phyloP scores from a whole-genome alignment of 1,140 invertebrate genomes.

The Chymomyza costata region DNA sequence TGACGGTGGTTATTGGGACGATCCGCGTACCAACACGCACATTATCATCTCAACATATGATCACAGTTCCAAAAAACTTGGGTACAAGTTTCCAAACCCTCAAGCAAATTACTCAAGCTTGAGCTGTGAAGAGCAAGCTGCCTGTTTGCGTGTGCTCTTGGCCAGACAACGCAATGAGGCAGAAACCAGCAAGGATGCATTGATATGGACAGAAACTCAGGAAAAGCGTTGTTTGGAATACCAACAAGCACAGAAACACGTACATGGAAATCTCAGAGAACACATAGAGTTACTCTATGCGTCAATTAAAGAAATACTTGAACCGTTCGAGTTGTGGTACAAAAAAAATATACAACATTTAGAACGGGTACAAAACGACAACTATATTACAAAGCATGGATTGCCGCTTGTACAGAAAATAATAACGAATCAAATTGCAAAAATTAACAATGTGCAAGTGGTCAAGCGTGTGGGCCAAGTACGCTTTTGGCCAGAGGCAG shows the following conservation, averaged over 20 bases:
- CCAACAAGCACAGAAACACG: constrained; percentile 35
- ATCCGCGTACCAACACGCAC: constrained; percentile 39
- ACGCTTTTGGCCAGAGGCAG: constrained; percentile 22
- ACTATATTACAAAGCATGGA: constrained; percentile 34
- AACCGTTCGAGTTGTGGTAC: constrained; percentile 32
- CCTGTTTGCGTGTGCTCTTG: constrained; percentile 42
- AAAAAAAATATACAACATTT: constrained; percentile 6
- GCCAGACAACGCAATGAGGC: constrained; percentile 21
- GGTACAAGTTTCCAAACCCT: constrained; percentile 29
- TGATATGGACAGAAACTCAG: constrained; percentile 32
- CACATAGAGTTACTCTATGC: constrained; percentile 29
- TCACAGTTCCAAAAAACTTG: background rate
- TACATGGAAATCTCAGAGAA: constrained; percentile 21
- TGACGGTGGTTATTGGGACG: constrained; percentile 1
- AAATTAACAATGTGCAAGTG: constrained; percentile 33
- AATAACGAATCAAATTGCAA: constrained; percentile 25
- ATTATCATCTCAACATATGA: constrained; percentile 17
- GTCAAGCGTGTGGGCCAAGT: constrained; percentile 22
- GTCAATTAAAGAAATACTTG: constrained; percentile 39
- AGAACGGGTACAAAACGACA: constrained; percentile 2
- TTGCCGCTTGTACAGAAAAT: constrained; percentile 48
- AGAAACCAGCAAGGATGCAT: constrained; percentile 24
- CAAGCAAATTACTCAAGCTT: constrained; percentile 19
- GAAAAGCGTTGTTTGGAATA: constrained; percentile 36
- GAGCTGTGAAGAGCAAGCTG: constrained; percentile 26